Percentiles rank a stretch among this genome's conserved stretches.
Evolutionary conservation across 35 echinoderm and acorn worm species (phyloP).

Genomic region (Apostichopus californicus): DNA sequence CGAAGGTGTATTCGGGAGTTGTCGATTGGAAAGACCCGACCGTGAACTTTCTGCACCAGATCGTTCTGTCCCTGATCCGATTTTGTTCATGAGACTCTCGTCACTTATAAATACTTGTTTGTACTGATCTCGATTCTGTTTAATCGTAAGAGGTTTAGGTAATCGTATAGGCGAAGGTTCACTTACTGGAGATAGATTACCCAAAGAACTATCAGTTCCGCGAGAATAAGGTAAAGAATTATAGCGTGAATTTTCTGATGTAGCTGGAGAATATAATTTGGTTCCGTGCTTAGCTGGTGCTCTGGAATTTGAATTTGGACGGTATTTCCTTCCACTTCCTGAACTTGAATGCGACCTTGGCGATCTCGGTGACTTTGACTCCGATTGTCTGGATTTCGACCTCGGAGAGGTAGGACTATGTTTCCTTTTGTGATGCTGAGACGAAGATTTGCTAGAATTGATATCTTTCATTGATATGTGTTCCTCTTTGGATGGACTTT

Average conservation of each 20-base stretch:
- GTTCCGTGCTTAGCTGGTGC: conserved; percentile 4
- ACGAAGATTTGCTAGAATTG: conserved; percentile 17
- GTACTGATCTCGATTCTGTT: conserved; percentile 69
- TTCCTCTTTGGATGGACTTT: conserved; percentile 41
- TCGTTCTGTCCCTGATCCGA: conserved; percentile 65
- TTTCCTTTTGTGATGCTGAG: conserved; percentile 12
- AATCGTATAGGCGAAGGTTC: conserved; percentile 73
- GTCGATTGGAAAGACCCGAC: conserved; percentile 49
- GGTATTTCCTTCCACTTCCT: conserved; percentile 52
- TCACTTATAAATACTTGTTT: conserved; percentile 90
- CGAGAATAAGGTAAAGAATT: conserved; percentile 49
- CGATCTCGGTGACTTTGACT: conserved; percentile 61
- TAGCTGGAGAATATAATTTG: conserved; percentile 39
- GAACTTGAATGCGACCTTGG: conserved; percentile 52
- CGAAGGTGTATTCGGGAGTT: conserved; percentile 73
- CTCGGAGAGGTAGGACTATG: conserved; percentile 50
- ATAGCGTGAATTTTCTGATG: conserved; percentile 44
- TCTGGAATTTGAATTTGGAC: conserved; percentile 28
- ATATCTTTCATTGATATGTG: conserved; percentile 53
- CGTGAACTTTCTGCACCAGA: conserved; percentile 66
- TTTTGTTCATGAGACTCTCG: conserved; percentile 72
- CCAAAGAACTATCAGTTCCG: conserved; percentile 32
- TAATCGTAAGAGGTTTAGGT: conserved; percentile 66
- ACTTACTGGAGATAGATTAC: conserved; percentile 56
- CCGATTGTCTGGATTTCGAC: conserved; percentile 29